Evolutionary conservation across 2,113 vertebrate species (phyloP).

Genomic region (Apeltes quadracus): DNA sequence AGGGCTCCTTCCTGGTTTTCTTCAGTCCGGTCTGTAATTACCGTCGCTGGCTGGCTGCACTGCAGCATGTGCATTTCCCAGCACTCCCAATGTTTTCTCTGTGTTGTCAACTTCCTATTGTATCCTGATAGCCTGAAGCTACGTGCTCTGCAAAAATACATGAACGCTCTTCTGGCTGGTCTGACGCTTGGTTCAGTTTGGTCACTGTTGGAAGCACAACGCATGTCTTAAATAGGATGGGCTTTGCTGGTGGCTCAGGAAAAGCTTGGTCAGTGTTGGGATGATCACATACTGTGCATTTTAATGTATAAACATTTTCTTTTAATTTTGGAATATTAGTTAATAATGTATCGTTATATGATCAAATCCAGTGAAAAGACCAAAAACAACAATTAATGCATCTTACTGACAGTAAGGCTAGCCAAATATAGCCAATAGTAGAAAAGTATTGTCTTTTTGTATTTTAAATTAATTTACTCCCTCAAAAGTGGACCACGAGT

Average conservation of each 20-base stretch:
- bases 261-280: neutral
- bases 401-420: neutral
- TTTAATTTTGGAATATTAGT: neutral
- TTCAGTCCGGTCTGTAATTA: conserved; percentile 75
- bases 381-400: neutral
- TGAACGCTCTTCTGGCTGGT: conserved; percentile 24
- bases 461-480: neutral
- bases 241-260: neutral
- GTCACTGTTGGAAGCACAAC: neutral
- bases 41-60: conserved; percentile 48
- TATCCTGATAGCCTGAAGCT: conserved; percentile 62
- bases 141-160: conserved; percentile 56
- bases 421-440: no score
- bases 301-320: neutral
- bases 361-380: neutral
- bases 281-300: neutral
- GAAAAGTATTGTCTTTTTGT: no score
- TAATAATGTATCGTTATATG: neutral
- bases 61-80: conserved; percentile 67
- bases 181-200: conserved; percentile 9
- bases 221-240: neutral
- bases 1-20: conserved; percentile 84
- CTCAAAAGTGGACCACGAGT: neutral
- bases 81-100: conserved; percentile 68
- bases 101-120: conserved; percentile 77